These are phyloP conservation scores for Drosophila virilis DNA, from an alignment of 1,140 invertebrate species.

Conservation along the genomic window DNA sequence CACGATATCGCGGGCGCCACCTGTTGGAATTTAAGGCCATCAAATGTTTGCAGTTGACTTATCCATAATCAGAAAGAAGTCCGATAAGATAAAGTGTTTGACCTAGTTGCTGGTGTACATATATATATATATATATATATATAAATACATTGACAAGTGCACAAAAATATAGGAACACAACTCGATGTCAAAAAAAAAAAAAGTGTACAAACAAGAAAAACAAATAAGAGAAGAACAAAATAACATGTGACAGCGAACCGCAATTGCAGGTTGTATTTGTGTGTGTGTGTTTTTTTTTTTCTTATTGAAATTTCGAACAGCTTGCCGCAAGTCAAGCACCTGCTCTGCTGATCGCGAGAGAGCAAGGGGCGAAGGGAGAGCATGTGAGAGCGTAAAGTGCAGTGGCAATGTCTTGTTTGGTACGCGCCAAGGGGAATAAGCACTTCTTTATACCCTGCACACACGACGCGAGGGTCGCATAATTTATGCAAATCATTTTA, in stretches of 20 bases:
- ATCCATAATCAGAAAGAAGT: constrained; percentile 31
- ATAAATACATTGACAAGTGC: constrained; percentile 1
- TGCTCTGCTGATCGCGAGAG: constrained; percentile 35
- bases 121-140: constrained; percentile 2
- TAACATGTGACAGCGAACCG: constrained; percentile 59
- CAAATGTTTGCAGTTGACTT: constrained; percentile 30
- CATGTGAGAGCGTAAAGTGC: constrained; percentile 1
- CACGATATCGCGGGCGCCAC: constrained; percentile 34
- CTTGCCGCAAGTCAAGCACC: constrained; percentile 71
- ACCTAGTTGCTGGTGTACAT: constrained; percentile 54
- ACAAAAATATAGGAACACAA: not conserved
- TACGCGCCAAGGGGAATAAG: constrained; percentile 46
- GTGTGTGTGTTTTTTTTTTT: constrained; percentile 6
- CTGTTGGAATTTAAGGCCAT: constrained; percentile 47
- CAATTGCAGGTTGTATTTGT: constrained; percentile 51
- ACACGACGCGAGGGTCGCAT: not conserved
- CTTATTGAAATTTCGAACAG: constrained; percentile 42
- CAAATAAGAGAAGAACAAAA: constrained; percentile 8
- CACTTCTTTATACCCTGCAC: constrained; percentile 8
- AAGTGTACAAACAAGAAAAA: constrained; percentile 14
- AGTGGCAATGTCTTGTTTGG: constrained; percentile 33
- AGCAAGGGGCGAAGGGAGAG: constrained; percentile 1
- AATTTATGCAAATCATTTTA: not conserved
- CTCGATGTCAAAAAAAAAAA: not conserved
- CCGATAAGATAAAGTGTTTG: constrained; percentile 66